Conservation (phyloP, 1,140 invertebrate genomes). For the Dreissena rostriformis region DNA sequence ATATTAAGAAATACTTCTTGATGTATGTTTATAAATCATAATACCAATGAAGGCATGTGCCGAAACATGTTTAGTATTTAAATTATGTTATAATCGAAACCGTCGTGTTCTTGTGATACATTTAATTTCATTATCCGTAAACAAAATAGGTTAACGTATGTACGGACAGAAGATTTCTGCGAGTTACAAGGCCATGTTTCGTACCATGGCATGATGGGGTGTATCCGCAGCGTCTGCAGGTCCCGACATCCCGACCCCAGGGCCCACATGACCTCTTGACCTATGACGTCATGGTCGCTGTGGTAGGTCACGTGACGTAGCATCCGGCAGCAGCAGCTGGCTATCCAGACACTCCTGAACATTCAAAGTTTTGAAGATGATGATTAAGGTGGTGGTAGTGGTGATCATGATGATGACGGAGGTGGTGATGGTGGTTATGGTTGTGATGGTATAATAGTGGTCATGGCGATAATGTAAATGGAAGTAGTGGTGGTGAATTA, state of each 20-base stretch:
- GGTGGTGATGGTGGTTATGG: neutral
- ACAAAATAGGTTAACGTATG: no score
- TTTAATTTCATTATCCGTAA: no score
- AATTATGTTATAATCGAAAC: no score
- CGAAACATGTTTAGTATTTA: no score
- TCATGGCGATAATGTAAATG: no score
- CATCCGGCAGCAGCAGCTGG: slow-evolving; percentile 68
- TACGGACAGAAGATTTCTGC: no score
- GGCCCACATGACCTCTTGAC: slow-evolving; percentile 69
- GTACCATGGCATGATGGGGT: slow-evolving; percentile 66
- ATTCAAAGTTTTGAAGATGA: neutral
- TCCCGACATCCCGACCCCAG: slow-evolving; percentile 71
- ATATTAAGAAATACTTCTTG: no score
- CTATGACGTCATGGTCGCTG: slow-evolving; percentile 60
- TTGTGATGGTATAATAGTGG: no score
- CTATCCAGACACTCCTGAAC: slow-evolving; percentile 68
- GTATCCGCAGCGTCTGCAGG: slow-evolving; percentile 62
- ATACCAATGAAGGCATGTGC: no score
- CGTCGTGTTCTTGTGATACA: no score
- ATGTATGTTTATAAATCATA: no score
- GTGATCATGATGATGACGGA: neutral
- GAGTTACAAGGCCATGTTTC: neutral
- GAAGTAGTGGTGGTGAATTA: no score
- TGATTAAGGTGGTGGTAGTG: neutral
- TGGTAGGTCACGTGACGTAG: slow-evolving; percentile 65